Evolutionary conservation across 2,888 invertebrate species (phyloP), one percentile per base, ranked within the genome.

Genomic region (Dioctria rufipes): DNA sequence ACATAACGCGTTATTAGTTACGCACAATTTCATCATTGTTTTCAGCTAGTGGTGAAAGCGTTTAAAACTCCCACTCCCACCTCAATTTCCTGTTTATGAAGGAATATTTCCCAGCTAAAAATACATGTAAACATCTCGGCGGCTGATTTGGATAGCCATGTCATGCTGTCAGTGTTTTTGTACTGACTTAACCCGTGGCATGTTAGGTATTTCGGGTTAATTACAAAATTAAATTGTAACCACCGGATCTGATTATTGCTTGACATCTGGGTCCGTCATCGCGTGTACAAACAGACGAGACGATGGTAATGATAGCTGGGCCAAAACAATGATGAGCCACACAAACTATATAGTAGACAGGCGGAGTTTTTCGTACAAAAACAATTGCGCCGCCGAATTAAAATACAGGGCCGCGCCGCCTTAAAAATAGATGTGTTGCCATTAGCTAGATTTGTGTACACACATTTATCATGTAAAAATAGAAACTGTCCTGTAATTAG

Each of bases 401-500:
- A 58, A 42, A 42, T 73, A n/a, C 54, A 73, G 11, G 42, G 11
- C 58, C 37, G 42, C n/a, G 39, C 58, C 13, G 42, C 43, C 54
- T 37, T 42, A 54, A 73, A 73, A 73, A 73, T 73, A 54, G 73
- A 58, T 39, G 58, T 58, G 73, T 58, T 73, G 60, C 58, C 73
- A 60, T 60, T 25, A 73, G 73, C 51, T 40, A 43, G 25, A 25
- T 25, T 25, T 58, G 39, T 60, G 73, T 60, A 25, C n/a, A 58
- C 49, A 37, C 73, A 73, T 73, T 73, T 58, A 42, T 73, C 73
- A 73, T 60, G 60, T 60, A 73, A 73, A 73, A 73, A 73, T 73
- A 73, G 73, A 73, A 58, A 40, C 73, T n/a, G n/a, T n/a, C 73
- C 58, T 40, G 73, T 25, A 73, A 73, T 73, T 73, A 73, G 51